A percentile compares a stretch with the other conserved stretches of the same genome.
Conservation (phyloP, 2,888 invertebrate species). For the Cynaeus angustus region DNA sequence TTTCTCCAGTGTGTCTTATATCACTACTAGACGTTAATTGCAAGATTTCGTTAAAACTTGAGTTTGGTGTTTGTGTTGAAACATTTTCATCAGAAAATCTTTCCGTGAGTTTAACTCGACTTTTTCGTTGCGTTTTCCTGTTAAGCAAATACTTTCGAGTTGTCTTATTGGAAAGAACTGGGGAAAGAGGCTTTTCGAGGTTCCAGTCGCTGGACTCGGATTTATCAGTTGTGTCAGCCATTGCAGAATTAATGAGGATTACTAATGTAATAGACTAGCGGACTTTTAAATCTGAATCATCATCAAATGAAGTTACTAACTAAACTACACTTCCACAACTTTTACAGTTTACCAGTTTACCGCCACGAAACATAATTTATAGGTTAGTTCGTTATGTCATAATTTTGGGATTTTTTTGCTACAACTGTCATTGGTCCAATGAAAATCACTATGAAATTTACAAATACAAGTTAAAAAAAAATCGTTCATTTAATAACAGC, state of each 20-base stretch:
- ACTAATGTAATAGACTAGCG: too few relatives aligned
- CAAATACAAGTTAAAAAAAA: too few relatives aligned
- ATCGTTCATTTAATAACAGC: too few relatives aligned
- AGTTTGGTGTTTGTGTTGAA: not conserved
- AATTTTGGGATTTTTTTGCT: not conserved
- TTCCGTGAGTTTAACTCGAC: slow-evolving; percentile 13
- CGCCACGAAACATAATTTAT: not conserved
- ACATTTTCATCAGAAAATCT: slow-evolving; percentile 1
- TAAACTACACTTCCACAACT: not conserved
- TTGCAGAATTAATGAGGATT: not conserved
- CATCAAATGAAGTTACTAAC: too few relatives aligned
- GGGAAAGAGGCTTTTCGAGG: slow-evolving; percentile 9
- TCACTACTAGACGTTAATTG: too few relatives aligned
- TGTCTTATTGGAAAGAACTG: slow-evolving; percentile 9
- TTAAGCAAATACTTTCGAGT: not conserved
- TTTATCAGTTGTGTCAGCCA: not conserved
- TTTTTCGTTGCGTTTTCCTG: slow-evolving; percentile 4
- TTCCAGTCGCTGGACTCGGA: not conserved
- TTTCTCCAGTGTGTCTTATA: too few relatives aligned
- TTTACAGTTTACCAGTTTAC: not conserved
- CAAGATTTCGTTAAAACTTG: too few relatives aligned
- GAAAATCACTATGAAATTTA: not conserved
- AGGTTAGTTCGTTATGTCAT: not conserved
- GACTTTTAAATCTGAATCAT: not conserved
- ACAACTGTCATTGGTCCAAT: not conserved